Evolutionary conservation across 2,113 vertebrate genomes (phyloP).

Genomic region (Megaceryle maxima): DNA sequence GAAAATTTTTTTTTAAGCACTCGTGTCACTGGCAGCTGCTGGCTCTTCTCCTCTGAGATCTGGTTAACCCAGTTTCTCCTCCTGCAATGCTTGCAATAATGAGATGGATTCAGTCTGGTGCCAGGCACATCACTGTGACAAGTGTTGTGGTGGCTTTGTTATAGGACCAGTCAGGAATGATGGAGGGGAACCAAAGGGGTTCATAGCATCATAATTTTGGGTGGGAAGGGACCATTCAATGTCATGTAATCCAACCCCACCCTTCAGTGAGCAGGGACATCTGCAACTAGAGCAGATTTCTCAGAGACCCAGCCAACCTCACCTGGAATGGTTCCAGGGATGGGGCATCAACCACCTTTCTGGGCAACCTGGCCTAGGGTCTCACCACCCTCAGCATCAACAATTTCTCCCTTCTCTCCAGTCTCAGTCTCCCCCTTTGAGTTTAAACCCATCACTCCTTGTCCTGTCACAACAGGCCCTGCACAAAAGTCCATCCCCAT

Average conservation of each 20-base stretch:
- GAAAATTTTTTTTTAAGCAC: background rate
- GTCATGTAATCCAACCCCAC: background rate
- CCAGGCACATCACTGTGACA: background rate
- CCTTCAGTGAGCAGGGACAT: background rate
- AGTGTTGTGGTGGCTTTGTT: accelerated
- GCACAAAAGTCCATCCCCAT: background rate
- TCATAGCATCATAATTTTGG: background rate
- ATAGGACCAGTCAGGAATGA: background rate
- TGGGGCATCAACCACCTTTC: too few relatives aligned
- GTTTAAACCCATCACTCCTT: background rate
- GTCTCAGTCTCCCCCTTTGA: background rate
- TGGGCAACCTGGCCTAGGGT: too few relatives aligned
- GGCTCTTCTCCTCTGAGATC: background rate
- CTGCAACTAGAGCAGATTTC: background rate
- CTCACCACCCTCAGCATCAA: too few relatives aligned
- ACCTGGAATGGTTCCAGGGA: too few relatives aligned
- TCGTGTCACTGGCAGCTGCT: background rate
- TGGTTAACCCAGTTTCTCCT: constrained; percentile 1
- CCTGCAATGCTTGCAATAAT: background rate
- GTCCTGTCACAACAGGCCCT: background rate
- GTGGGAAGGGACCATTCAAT: background rate
- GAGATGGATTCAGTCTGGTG: background rate
- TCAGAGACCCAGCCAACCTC: too few relatives aligned
- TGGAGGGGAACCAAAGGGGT: background rate
- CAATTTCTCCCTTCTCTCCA: background rate